A percentile compares a stretch with the other conserved stretches of the same genome.
phyloP scores from a whole-genome alignment of 2,113 vertebrate genomes.

The Platichthys stellatus region DNA sequence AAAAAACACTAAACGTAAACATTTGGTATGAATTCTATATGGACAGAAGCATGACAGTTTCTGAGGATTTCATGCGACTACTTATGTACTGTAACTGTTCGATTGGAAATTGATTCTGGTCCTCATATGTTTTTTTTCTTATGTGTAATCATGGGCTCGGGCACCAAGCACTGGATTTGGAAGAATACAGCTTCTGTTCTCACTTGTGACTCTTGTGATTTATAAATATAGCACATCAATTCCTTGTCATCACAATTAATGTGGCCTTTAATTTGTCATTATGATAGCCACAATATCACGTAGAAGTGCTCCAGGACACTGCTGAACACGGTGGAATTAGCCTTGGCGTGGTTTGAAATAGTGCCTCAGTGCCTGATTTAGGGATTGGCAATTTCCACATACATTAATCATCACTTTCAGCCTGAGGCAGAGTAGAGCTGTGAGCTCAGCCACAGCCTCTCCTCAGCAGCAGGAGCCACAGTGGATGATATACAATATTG shows the following conservation, averaged over 20 bases:
- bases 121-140: too few relatives aligned
- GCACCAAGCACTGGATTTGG: background rate
- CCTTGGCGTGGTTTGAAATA: constrained; percentile 15
- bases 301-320: constrained; percentile 19
- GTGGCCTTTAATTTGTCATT: constrained; percentile 19
- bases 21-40: too few relatives aligned
- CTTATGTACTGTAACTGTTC: too few relatives aligned
- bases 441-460: background rate
- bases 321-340: background rate
- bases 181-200: constrained; percentile 2
- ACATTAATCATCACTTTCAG: constrained; percentile 39
- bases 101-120: too few relatives aligned
- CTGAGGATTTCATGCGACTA: too few relatives aligned
- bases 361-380: background rate
- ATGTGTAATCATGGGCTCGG: too few relatives aligned
- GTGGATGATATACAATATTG: background rate
- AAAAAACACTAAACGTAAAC: too few relatives aligned
- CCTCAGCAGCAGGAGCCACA: too few relatives aligned
- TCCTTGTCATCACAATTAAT: background rate
- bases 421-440: constrained; percentile 13
- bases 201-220: background rate
- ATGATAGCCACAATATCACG: background rate
- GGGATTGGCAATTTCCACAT: constrained; percentile 17
- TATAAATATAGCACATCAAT: background rate
- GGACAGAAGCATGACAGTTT: too few relatives aligned